Conservation (phyloP, 2,113 vertebrate species). For the Actenoides hombroni region DNA sequence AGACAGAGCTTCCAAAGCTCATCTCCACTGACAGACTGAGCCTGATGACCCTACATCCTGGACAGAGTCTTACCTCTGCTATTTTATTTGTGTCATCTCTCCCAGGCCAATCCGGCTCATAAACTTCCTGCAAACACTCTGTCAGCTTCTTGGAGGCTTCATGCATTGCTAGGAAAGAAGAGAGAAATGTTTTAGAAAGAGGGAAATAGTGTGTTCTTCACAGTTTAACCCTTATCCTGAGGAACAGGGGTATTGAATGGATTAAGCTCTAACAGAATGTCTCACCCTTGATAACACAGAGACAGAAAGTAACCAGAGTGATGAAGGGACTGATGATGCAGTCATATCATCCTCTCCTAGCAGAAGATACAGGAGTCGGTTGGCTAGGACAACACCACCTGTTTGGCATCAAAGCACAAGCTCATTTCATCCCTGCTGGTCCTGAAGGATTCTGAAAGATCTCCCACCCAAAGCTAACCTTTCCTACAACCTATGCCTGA, state of each 20-base stretch:
- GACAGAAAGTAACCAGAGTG: neutral
- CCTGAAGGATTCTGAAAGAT: neutral
- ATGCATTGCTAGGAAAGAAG: constrained; percentile 87
- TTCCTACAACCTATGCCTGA: neutral
- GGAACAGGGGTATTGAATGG: neutral
- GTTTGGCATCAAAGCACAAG: neutral
- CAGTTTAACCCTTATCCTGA: neutral
- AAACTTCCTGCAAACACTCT: constrained; percentile 93
- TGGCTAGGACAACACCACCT: neutral
- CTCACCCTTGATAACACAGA: neutral
- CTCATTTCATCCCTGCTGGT: neutral
- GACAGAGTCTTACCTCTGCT: constrained; percentile 82
- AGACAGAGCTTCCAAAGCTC: neutral
- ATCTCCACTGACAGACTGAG: neutral
- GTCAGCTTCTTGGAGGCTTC: constrained; percentile 94
- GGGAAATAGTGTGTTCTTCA: neutral
- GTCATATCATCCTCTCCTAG: accelerated
- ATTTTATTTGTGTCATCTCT: constrained; percentile 92
- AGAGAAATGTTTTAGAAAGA: neutral
- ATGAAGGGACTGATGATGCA: neutral
- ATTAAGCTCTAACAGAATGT: neutral
- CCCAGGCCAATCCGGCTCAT: constrained; percentile 93
- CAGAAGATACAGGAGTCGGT: neutral
- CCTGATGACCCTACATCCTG: neutral
- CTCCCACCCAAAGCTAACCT: neutral